phyloP scores from a whole-genome alignment of 1,140 invertebrate genomes.

The Orchestia grillus region DNA sequence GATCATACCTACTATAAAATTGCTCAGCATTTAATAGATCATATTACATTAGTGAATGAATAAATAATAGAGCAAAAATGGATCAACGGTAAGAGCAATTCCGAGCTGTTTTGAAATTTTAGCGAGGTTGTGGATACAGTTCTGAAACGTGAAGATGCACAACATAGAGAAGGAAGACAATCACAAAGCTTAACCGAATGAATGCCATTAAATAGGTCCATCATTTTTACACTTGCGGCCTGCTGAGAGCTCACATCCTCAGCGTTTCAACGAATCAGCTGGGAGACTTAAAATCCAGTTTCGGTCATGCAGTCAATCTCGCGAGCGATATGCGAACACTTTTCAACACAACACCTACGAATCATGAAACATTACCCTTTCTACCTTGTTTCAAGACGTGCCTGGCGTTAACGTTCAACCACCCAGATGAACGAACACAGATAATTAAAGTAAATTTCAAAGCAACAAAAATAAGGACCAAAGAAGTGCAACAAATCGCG shows the following conservation, averaged over 20 bases:
- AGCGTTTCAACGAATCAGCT: background rate
- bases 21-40: no score
- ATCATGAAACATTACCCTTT: background rate
- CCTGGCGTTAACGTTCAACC: no score
- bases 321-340: background rate
- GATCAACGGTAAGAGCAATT: no score
- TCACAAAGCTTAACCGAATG: background rate
- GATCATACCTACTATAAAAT: no score
- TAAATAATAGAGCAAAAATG: no score
- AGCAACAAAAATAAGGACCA: background rate
- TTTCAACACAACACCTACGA: background rate
- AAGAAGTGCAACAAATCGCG: background rate
- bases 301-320: background rate
- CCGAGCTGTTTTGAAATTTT: no score
- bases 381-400: no score
- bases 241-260: background rate
- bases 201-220: background rate
- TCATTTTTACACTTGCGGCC: no score
- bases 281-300: background rate
- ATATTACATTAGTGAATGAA: no score
- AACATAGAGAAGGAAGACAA: background rate
- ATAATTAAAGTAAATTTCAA: no score
- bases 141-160: background rate
- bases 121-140: no score
- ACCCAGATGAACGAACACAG: no score